These are phyloP conservation scores for Latheticus oryzae DNA, from an alignment of 2,888 invertebrate species.

Conservation along the genomic window DNA sequence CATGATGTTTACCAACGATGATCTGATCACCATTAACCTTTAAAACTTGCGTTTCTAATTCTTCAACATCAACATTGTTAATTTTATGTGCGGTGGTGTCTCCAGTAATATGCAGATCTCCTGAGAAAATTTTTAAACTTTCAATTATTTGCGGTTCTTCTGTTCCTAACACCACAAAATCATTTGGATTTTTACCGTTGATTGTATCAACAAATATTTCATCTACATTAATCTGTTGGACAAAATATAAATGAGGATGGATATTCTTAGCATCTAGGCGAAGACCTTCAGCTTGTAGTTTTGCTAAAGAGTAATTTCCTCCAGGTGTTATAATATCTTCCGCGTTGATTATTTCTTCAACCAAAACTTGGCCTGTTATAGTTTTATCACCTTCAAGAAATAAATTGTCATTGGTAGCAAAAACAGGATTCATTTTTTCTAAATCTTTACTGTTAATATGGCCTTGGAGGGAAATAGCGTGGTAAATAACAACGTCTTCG, in stretches of 20 bases:
- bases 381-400: constrained; percentile 62
- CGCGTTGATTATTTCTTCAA: constrained; percentile 63
- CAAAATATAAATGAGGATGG: constrained; percentile 60
- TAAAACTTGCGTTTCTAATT: constrained; percentile 63
- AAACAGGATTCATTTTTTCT: constrained; percentile 65
- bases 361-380: constrained; percentile 66
- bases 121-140: constrained; percentile 66
- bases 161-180: constrained; percentile 63
- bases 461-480: constrained; percentile 65
- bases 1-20: constrained; percentile 63
- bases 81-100: constrained; percentile 64
- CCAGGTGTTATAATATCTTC: constrained; percentile 56
- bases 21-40: constrained; percentile 65
- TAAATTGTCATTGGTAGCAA: constrained; percentile 64
- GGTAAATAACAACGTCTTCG: constrained; percentile 64
- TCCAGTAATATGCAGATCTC: constrained; percentile 64
- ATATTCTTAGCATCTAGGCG: constrained; percentile 57
- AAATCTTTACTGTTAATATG: constrained; percentile 64
- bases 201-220: constrained; percentile 64
- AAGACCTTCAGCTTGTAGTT: constrained; percentile 59
- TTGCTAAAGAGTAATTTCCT: constrained; percentile 55
- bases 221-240: constrained; percentile 59
- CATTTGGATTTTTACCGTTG: constrained; percentile 64
- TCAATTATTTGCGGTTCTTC: constrained; percentile 64
- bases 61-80: constrained; percentile 65